Evolutionary conservation across 2,888 invertebrate genomes (phyloP).

Genomic region (Pyrrhosoma nymphula): DNA sequence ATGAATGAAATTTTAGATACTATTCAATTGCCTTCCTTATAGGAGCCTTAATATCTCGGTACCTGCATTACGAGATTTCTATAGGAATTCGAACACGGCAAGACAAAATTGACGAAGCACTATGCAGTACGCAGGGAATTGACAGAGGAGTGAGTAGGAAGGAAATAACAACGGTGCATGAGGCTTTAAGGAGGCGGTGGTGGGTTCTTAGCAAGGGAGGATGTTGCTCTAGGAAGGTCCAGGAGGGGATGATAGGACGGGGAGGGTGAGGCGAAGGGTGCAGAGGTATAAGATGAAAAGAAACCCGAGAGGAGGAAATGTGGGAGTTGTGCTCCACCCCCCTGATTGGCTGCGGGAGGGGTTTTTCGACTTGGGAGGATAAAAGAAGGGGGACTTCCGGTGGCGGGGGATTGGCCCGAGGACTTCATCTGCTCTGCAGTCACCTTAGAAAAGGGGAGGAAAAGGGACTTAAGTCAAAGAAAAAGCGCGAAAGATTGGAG

Average conservation of each 20-base stretch:
- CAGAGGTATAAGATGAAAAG: slow-evolving; percentile 6
- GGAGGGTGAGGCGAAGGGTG: neutral
- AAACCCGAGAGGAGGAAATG: neutral
- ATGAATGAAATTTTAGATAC: no score
- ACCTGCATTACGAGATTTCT: no score
- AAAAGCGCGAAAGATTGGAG: slow-evolving; percentile 52
- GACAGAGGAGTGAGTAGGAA: no score
- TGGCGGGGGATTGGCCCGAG: slow-evolving; percentile 34
- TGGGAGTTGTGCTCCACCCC: neutral
- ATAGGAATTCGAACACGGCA: no score
- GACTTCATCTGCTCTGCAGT: slow-evolving; percentile 56
- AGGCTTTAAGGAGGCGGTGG: neutral
- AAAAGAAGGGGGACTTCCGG: slow-evolving; percentile 56
- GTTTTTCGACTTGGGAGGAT: slow-evolving; percentile 24
- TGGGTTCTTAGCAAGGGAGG: neutral
- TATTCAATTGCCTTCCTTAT: no score
- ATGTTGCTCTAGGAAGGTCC: neutral
- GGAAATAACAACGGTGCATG: no score
- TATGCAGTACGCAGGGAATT: no score
- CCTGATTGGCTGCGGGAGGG: slow-evolving; percentile 58
- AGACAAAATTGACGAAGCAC: no score
- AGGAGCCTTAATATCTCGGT: no score
- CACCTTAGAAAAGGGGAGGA: slow-evolving; percentile 40
- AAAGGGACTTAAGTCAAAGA: slow-evolving; percentile 60
- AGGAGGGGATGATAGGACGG: neutral